Evolutionary conservation across 2,797 vertebrate genomes (phyloP), one percentile per base, ranked within the genome.

Genomic region (Pangasius djambal): DNA sequence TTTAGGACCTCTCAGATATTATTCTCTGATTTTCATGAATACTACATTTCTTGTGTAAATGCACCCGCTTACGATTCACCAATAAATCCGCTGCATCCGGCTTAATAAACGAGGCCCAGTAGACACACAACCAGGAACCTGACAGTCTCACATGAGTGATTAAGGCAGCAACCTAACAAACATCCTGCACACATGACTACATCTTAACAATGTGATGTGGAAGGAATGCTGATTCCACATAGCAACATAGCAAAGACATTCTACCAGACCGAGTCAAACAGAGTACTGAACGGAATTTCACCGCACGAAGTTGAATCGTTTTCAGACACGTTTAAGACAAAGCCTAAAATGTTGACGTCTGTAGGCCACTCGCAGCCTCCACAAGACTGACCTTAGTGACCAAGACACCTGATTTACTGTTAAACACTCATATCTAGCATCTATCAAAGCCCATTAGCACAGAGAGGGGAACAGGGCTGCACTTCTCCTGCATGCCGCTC

Each of bases 361-460:
- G 83, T 37, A 88, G 59, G 82, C 74, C 88, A 85, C 83, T 72
- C 75, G 34, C 57, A 50, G 52, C 79, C 83, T 81, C 48, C 57
- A 87, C 57, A 59, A 72, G 22, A 67, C 78, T 86, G 86, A 91
- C 87, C 89, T 57, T 20, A 81, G 77, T 52, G 0, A 57, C 52
- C 77, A 57, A 34, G 69, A 75, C 85, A 57, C 50, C 65, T 67
- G 83, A 83, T 28, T 90, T 79, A 34, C 61, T 75, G 40, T 78
- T 89, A 59, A 3, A 55, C 75, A 31, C 77, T 57, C 77, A 4
- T 81, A 81, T 82, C 78, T 82, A 59, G 34, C 84, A 85, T 84
- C 88, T 79, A 79, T 84, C 77, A 85, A 77, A 87, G 81, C 77
- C 91, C 89, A 90, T 90, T 90, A 89, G 78, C 37, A 22, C 87